Base-by-base conservation (phyloP, 1,140 invertebrate species). In the Drosophila repletoides region DNA sequence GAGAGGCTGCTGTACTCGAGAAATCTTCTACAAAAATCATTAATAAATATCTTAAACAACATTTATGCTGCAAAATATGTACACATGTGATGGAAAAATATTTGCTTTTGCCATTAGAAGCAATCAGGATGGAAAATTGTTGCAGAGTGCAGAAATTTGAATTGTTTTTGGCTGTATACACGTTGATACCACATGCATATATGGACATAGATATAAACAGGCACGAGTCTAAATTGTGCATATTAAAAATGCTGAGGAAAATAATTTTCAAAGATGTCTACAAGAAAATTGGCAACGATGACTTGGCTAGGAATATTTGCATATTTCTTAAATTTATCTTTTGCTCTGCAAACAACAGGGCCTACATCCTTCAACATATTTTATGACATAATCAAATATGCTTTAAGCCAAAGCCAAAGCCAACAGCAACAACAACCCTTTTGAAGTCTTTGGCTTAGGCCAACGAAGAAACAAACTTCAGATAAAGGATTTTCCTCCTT, bases 371-470 rank as follows among this genome's bases (percentile, higher is more conserved):
- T 60, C n/a, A 71, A 74, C 70, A 84, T 84, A 79, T 86, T 84
- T 86, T 64, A 69, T 75, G 79, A 86, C 79, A 84, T 84, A 84
- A 84, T 84, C 80, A 84, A 86, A 84, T 84, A 84, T 84, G 79
- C 79, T 74, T 84, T 79, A 83, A 83, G 79, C 79, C 60, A 79
- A 72, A 76, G 72, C 41, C 7, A 28, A 26, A 26, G 31, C 26
- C 56, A 61, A 52, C 29, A 38, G 5, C 33, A 34, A 28, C 28
- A 31, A 38, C 38, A 83, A 83, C 79, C 79, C 79, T 74, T 83
- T 84, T 79, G 70, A 86, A 74, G 74, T 83, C 61, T 48, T 65
- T 64, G 43, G 45, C 26, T 28, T 26, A 29, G 19, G 36, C 36
- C 17, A 38, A 53, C 49, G 21, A 49, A 53, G 52, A 81, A 80